Percentiles rank a stretch among this genome's conserved stretches.
phyloP scores from a whole-genome alignment of 2,113 vertebrate genomes.

The Pseudonaja textilis region DNA sequence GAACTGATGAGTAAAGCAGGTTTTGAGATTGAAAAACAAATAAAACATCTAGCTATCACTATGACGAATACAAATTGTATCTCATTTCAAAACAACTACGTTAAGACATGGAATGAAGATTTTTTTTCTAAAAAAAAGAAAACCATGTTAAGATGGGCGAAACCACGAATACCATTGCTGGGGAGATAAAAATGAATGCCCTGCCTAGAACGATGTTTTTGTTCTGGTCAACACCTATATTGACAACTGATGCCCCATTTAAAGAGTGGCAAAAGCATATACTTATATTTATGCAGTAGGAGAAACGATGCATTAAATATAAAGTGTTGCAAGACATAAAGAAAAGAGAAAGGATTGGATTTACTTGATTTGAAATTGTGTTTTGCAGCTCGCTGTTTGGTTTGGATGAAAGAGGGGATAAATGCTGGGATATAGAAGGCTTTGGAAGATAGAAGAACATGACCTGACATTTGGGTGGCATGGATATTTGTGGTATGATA shows the following conservation, averaged over 20 bases:
- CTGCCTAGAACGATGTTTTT: neutral
- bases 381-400: neutral
- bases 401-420: neutral
- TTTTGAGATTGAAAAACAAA: neutral
- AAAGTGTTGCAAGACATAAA: neutral
- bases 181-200: neutral
- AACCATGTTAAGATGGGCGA: neutral
- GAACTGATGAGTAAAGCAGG: neutral
- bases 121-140: neutral
- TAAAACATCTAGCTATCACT: neutral
- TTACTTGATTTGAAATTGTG: neutral
- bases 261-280: neutral
- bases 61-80: neutral
- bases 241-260: neutral
- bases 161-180: neutral
- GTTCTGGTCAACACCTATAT: neutral
- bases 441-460: neutral
- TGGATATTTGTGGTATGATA: neutral
- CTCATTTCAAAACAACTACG: neutral
- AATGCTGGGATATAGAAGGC: neutral
- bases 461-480: neutral
- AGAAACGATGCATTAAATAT: neutral
- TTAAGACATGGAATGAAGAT: neutral
- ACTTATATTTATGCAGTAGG: neutral
- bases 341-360: neutral